phyloP scores from a whole-genome alignment of 2,113 vertebrate species.

The Bombycilla garrulus region DNA sequence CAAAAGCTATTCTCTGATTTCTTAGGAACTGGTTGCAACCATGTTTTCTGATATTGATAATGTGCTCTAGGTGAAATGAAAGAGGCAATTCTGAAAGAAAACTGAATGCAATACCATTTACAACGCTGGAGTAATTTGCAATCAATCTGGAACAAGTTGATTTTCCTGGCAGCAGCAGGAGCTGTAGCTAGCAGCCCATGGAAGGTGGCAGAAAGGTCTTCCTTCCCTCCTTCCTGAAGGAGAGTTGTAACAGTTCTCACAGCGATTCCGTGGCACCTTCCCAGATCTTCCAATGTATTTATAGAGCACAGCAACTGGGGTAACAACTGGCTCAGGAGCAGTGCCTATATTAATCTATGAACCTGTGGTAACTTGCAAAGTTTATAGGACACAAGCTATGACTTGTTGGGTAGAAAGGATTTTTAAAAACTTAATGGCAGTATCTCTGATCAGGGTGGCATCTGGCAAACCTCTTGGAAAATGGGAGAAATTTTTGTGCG shows the following conservation, averaged over 20 bases:
- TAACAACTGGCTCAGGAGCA: background rate
- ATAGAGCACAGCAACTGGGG: background rate
- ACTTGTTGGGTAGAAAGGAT: background rate
- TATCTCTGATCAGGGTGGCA: background rate
- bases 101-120: background rate
- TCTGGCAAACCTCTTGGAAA: background rate
- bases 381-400: background rate
- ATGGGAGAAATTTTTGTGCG: background rate
- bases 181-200: background rate
- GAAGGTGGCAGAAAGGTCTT: background rate
- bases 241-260: accelerated
- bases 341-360: background rate
- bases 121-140: background rate
- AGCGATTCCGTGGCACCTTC: background rate
- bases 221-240: background rate
- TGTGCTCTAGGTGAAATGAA: background rate
- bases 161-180: constrained; percentile 11
- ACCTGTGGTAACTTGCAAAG: background rate
- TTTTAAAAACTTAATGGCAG: background rate
- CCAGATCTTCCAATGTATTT: background rate
- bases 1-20: background rate
- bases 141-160: background rate
- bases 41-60: background rate
- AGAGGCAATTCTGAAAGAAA: constrained; percentile 24
- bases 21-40: background rate